A percentile compares a stretch with the other conserved stretches of the same genome.
Conservation (phyloP, 53 echinoderm and acorn worm species). For the Luidia sarsii region DNA sequence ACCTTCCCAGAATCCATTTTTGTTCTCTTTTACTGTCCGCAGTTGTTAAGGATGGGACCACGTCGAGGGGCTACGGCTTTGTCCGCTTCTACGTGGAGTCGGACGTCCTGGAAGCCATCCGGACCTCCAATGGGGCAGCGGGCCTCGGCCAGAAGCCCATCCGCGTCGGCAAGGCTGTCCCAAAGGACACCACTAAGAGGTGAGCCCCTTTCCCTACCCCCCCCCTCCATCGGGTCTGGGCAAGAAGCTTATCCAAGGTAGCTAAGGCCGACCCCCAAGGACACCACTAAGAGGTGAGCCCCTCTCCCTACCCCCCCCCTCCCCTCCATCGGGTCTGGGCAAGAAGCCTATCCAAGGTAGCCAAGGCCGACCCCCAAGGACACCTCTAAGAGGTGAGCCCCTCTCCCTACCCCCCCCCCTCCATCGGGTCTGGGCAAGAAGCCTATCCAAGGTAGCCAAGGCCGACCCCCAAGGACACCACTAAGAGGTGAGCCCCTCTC, state of each 20-base stretch:
- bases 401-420: slow-evolving; percentile 61
- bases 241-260: slow-evolving; percentile 45
- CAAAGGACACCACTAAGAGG: slow-evolving; percentile 26
- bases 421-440: slow-evolving; percentile 71
- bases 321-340: slow-evolving; percentile 77
- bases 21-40: no score
- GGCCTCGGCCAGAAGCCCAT: slow-evolving; percentile 71
- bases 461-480: slow-evolving; percentile 28
- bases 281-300: slow-evolving; percentile 15
- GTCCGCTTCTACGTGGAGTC: slow-evolving; percentile 75
- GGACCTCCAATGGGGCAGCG: slow-evolving; percentile 73
- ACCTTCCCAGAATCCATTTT: no score
- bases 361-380: slow-evolving; percentile 40
- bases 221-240: slow-evolving; percentile 81
- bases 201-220: not conserved
- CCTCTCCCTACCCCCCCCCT: no score
- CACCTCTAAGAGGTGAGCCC: slow-evolving; percentile 9
- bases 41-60: slow-evolving; percentile 57
- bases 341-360: slow-evolving; percentile 53
- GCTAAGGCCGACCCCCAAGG: slow-evolving; percentile 44
- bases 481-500: slow-evolving; percentile 16
- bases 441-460: slow-evolving; percentile 54
- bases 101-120: slow-evolving; percentile 70
- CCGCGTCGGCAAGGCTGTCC: slow-evolving; percentile 53
- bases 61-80: slow-evolving; percentile 87